phyloP scores from a whole-genome alignment of 2,113 vertebrate genomes.

The Engraulis encrasicolus region DNA sequence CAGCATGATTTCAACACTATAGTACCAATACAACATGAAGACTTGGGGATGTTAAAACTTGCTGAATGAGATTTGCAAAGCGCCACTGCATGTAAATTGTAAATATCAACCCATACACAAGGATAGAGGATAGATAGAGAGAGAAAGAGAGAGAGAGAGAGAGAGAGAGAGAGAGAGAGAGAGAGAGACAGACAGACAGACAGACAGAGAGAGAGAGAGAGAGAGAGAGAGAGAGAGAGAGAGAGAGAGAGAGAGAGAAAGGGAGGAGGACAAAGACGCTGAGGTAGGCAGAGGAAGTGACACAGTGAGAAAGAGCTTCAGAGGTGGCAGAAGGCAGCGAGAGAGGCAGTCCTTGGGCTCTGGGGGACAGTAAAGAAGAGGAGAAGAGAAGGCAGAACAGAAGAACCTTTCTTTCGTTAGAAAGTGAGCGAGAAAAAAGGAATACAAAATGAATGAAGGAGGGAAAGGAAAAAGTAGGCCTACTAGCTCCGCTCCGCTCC shows the following conservation, averaged over 20 bases:
- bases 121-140: no score
- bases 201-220: no score
- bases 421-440: not conserved
- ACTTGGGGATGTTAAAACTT: not conserved
- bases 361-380: not conserved
- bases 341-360: not conserved
- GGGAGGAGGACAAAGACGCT: no score
- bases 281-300: not conserved
- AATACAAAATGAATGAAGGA: not conserved
- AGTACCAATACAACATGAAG: not conserved
- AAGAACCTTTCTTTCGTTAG: not conserved
- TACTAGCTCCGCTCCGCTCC: no score
- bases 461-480: no score
- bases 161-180: no score
- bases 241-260: no score
- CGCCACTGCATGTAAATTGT: not conserved
- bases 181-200: no score
- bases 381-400: not conserved
- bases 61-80: not conserved
- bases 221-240: no score
- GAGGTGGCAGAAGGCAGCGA: not conserved
- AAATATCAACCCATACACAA: no score
- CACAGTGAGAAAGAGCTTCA: not conserved
- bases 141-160: no score
- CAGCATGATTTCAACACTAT: not conserved